Base-by-base conservation (phyloP, 2,888 invertebrate genomes). In the Axea sp. region DNA sequence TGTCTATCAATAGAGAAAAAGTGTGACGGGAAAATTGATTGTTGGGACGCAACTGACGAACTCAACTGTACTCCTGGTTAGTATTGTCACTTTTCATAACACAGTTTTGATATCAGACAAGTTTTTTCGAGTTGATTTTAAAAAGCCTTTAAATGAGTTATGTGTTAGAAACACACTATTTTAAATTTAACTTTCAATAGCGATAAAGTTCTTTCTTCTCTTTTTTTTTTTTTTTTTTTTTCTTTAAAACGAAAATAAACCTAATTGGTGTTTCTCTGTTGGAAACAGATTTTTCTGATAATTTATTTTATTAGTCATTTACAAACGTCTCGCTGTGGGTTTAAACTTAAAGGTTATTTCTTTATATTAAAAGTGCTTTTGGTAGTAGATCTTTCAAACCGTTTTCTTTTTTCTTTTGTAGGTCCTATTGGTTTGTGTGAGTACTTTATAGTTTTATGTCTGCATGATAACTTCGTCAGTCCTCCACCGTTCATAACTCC, bases 1-100 rank as follows among this genome's bases (percentile, higher is more conserved):
- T 94, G 94, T 86, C 89, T 94, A 67, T 88, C 92, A n/a, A 89
- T 91, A 73, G 88, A 88, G n/a, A 92, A 91, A 84, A 89, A 90
- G 79, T 94, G 94, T 85, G 92, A 94, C 83, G 92, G 93, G 26
- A 88, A 90, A 69, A 91, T 93, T 68, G 94, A 94, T 84, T 94
- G 94, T 83, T 94, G 93, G 93, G 94, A 94, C 85, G 93, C 92
- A 59, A 90, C 90, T 28, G 94, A 94, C 82, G 94, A 94, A 90
- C 88, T 91, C 22, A 91, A 92, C 85, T 94, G 94, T 84, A 92
- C 92, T 43, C 87, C 89, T 83, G 90, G 93, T 92, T 88, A 86
- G 88, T 80, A 45, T 6, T 14, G 4, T 11, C n/a, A n/a, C n/a
- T n/a, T n/a, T n/a, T n/a, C n/a, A n/a, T n/a, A n/a, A n/a, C n/a